Base-by-base conservation (phyloP, 2,888 invertebrate species). In the Parnassius apollo region DNA sequence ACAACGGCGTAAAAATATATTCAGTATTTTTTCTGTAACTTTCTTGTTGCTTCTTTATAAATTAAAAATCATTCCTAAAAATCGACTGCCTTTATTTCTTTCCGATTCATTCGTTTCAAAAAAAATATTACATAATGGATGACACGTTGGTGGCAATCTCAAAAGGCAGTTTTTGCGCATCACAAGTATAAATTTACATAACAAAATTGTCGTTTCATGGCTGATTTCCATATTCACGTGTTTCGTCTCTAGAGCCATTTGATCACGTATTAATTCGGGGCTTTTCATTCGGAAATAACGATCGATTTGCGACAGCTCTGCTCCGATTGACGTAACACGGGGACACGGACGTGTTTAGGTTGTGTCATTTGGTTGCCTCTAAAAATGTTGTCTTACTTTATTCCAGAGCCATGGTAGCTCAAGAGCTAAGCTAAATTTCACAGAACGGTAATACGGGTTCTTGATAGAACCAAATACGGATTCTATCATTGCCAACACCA, bases 141-240 rank as follows among this genome's bases (percentile, higher is more conserved):
- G 62, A 62, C 62, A 57, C 57, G 62, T 62, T 42, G 25, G 48
- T 57, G 53, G 49, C 57, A 62, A 62, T 62, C 57, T 57, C 62
- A 22, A 42, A 53, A 62, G 62, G 61, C 61, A 61, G 62, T 59
- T 62, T 58, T 49, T 58, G 62, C 58, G 58, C 58, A 61, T 52
- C 61, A 52, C 57, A 61, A 61, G 63, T 59, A 61, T 59, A 61
- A 61, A 66, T 66, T 66, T 61, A 64, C 66, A 64, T 61, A 61
- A 64, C 61, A 59, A 61, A 64, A 64, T 61, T 59, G 64, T 66
- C 64, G 64, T 59, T 61, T 64, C 66, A 66, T 59, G 61, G 59
- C 58, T 35, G 58, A 58, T 62, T 62, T 59, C 49, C 62, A 59
- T 62, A 62, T 62, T 62, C 44, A 48, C 61, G 58, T 42, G 53